Evolutionary conservation across 2,888 invertebrate species (phyloP).

Genomic region (Dasypogon diadema): DNA sequence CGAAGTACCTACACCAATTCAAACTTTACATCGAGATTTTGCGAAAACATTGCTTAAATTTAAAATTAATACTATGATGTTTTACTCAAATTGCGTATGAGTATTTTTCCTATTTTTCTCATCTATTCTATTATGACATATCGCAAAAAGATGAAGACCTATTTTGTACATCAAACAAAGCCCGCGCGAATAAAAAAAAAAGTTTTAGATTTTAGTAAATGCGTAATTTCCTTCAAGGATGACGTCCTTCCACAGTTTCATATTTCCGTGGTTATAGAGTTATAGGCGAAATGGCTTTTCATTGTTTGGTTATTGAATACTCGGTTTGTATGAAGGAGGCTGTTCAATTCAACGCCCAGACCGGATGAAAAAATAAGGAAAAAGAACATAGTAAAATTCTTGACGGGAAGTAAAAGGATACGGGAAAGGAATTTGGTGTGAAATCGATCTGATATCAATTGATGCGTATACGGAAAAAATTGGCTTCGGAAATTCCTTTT

Average conservation of each 20-base stretch:
- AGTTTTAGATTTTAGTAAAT: no score
- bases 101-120: no score
- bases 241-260: background rate
- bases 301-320: background rate
- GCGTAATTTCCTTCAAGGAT: no score
- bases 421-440: slow-evolving; percentile 49
- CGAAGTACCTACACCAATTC: no score
- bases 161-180: no score
- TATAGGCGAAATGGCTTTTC: background rate
- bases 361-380: background rate
- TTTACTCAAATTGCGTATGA: no score
- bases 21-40: no score
- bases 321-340: background rate
- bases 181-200: no score
- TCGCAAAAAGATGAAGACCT: no score
- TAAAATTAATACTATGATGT: no score
- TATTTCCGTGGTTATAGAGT: background rate
- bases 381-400: slow-evolving; percentile 38
- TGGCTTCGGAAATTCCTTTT: slow-evolving; percentile 52
- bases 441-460: slow-evolving; percentile 53
- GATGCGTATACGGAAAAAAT: slow-evolving; percentile 52
- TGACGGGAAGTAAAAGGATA: slow-evolving; percentile 46
- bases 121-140: no score
- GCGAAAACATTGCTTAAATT: no score
- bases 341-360: background rate